Conservation (phyloP, 2,113 vertebrate species). For the Dicaeum eximium region DNA sequence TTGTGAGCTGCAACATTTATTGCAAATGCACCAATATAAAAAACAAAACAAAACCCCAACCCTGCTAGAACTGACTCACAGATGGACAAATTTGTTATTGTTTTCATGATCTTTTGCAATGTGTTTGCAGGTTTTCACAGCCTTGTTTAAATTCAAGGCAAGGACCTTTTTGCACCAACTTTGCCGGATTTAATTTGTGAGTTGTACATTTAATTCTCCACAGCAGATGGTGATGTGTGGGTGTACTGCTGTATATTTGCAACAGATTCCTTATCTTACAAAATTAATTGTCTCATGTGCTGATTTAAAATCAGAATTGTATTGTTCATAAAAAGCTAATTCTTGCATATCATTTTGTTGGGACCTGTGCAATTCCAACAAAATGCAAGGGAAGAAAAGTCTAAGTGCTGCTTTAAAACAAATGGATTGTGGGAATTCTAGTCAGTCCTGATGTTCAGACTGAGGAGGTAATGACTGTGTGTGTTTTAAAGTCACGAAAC, state of each 20-base stretch:
- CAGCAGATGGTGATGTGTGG: slow-evolving; percentile 78
- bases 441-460: neutral
- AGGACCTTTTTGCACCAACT: slow-evolving; percentile 71
- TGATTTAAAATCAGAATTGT: slow-evolving; percentile 65
- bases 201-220: slow-evolving; percentile 71
- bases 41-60: neutral
- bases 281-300: slow-evolving; percentile 75
- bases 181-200: slow-evolving; percentile 62
- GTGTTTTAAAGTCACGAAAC: neutral
- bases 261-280: slow-evolving; percentile 72
- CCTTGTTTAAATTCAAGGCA: slow-evolving; percentile 66
- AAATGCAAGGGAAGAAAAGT: neutral
- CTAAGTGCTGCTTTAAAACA: neutral
- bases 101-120: slow-evolving; percentile 69
- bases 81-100: slow-evolving; percentile 69
- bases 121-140: slow-evolving; percentile 68
- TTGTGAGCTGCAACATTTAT: neutral
- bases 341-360: neutral
- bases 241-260: slow-evolving; percentile 74
- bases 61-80: slow-evolving; percentile 26
- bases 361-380: neutral
- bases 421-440: neutral
- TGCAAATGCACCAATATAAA: slow-evolving; percentile 3
- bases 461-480: neutral
- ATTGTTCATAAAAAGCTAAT: slow-evolving; percentile 50